Evolutionary conservation across 1,140 invertebrate species (phyloP).

Genomic region (Agraylea sexmaculata): DNA sequence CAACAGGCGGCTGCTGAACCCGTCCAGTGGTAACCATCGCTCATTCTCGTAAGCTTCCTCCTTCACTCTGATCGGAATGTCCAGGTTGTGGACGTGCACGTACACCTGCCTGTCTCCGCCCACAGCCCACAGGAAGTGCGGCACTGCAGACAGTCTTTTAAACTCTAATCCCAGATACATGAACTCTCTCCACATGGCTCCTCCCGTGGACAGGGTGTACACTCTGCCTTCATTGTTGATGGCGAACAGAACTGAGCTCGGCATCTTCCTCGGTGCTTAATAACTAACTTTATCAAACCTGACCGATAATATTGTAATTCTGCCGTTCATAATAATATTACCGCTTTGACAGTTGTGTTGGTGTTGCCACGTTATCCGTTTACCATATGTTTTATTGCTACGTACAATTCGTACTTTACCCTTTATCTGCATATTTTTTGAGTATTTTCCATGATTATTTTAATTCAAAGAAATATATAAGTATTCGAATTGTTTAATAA

Average conservation of each 20-base stretch:
- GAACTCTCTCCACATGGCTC: conserved; percentile 72
- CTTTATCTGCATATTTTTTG: too few species aligned
- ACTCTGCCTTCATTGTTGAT: conserved; percentile 80
- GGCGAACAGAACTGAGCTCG: conserved; percentile 68
- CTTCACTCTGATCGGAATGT: conserved; percentile 79
- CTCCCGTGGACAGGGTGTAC: conserved; percentile 65
- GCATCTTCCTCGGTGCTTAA: conserved; percentile 36
- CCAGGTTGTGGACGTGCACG: conserved; percentile 75
- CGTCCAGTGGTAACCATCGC: conserved; percentile 82
- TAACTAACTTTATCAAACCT: neutral
- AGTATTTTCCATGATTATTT: too few species aligned
- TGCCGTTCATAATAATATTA: too few species aligned
- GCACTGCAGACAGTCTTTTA: conserved; percentile 72
- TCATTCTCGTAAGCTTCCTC: conserved; percentile 91
- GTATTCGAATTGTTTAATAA: too few species aligned
- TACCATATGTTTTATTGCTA: too few species aligned
- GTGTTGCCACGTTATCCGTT: too few species aligned
- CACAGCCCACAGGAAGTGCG: conserved; percentile 80
- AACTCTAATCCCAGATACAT: conserved; percentile 75
- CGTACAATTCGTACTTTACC: too few species aligned
- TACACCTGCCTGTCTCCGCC: conserved; percentile 86
- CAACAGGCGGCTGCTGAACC: conserved; percentile 67
- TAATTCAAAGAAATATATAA: too few species aligned
- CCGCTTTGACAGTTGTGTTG: too few species aligned
- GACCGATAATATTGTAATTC: too few species aligned